Conservation (phyloP, 2,113 vertebrate genomes). For the Heterotilapia buettikoferi region DNA sequence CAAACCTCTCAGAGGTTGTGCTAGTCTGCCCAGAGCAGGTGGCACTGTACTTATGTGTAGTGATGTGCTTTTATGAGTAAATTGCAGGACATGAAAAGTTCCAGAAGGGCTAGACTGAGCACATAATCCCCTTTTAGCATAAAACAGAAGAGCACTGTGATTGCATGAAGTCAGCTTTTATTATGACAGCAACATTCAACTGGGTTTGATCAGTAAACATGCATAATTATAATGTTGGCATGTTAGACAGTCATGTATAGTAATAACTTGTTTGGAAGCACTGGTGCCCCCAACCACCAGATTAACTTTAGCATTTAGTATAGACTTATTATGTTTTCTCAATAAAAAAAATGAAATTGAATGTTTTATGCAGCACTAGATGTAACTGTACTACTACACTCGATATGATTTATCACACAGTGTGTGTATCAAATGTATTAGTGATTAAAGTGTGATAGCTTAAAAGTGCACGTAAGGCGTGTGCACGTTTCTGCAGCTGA, state of each 20-base stretch:
- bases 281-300: accelerated
- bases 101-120: not conserved
- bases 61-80: not conserved
- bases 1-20: not conserved
- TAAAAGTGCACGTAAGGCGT: not conserved
- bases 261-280: not conserved
- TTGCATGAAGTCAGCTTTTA: not conserved
- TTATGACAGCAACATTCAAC: not conserved
- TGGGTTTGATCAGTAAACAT: not conserved
- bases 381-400: not conserved
- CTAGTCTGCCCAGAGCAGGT: not conserved
- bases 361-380: not conserved
- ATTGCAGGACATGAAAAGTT: not conserved
- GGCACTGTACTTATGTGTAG: not conserved
- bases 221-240: not conserved
- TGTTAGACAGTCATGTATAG: not conserved
- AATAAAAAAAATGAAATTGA: no score
- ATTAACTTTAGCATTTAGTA: not conserved
- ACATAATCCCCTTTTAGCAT: not conserved
- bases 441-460: not conserved
- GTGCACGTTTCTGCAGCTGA: not conserved
- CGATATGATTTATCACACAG: not conserved
- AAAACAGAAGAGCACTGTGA: not conserved
- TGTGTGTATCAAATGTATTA: not conserved
- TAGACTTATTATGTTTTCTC: not conserved